These are phyloP conservation scores for Upupa epops DNA, from an alignment of 2,113 vertebrate species.

Conservation along the genomic window DNA sequence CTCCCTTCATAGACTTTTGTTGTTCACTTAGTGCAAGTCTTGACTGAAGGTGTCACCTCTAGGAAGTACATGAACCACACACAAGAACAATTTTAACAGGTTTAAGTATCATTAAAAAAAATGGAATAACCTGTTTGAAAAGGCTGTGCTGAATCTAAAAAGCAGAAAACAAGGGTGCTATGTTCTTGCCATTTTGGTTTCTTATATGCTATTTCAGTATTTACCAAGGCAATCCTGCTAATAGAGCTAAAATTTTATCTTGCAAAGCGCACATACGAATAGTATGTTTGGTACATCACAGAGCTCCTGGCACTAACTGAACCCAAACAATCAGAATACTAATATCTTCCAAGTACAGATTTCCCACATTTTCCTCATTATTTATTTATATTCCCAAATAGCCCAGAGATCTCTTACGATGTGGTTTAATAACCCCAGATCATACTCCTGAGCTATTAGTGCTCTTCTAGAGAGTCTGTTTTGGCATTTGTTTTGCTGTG, in stretches of 20 bases:
- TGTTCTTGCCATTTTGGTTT: background rate
- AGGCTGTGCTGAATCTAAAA: background rate
- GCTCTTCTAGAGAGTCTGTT: background rate
- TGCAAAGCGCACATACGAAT: constrained; percentile 2
- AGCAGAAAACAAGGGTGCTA: background rate
- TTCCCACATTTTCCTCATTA: constrained; percentile 50
- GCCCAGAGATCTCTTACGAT: constrained; percentile 1
- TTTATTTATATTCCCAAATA: constrained; percentile 68
- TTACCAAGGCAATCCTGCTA: background rate
- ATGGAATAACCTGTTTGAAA: background rate
- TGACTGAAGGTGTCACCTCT: background rate
- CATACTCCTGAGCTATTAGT: background rate
- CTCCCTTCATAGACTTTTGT: background rate
- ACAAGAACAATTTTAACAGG: background rate
- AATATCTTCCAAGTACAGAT: constrained; percentile 46
- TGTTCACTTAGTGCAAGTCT: background rate
- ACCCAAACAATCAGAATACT: constrained; percentile 25
- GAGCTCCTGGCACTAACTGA: background rate
- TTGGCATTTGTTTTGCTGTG: constrained; percentile 3
- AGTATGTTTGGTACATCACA: background rate
- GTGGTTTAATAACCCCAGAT: constrained; percentile 46
- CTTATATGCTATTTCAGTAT: background rate
- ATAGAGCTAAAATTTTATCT: constrained; percentile 7
- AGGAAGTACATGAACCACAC: background rate
- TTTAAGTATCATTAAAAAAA: background rate